These are phyloP conservation scores for Drosophila jambulina DNA, from an alignment of 1,140 invertebrate species.

Conservation along the genomic window DNA sequence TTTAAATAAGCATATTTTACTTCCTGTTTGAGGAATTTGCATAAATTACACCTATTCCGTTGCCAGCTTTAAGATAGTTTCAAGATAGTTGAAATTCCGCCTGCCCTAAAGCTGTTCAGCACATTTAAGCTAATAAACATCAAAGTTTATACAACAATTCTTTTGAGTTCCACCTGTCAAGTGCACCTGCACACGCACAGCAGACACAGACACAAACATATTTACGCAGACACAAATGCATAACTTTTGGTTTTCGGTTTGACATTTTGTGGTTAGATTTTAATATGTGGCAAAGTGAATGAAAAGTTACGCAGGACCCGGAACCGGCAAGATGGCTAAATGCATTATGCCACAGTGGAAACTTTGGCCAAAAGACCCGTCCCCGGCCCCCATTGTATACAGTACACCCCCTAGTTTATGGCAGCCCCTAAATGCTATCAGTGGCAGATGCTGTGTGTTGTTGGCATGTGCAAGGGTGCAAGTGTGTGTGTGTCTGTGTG, in stretches of 20 bases:
- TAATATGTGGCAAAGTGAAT: constrained; percentile 76
- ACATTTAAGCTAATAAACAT: constrained; percentile 38
- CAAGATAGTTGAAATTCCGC: background rate
- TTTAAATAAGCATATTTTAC: background rate
- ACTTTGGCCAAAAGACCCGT: constrained; percentile 22
- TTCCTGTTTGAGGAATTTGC: constrained; percentile 9
- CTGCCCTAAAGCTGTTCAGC: background rate
- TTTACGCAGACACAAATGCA: constrained; percentile 50
- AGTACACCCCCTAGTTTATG: constrained; percentile 6
- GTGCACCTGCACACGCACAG: constrained; percentile 16
- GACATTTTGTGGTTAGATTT: constrained; percentile 80
- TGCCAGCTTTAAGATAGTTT: constrained; percentile 16
- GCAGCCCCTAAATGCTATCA: constrained; percentile 50
- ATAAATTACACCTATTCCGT: background rate
- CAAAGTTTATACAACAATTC: constrained; percentile 50
- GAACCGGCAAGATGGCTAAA: constrained; percentile 47
- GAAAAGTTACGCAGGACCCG: constrained; percentile 63
- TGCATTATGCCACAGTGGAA: constrained; percentile 66
- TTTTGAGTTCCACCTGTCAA: constrained; percentile 48
- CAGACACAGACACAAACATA: constrained; percentile 3
- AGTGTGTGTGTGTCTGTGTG: background rate
- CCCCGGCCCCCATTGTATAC: background rate
- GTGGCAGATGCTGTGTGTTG: constrained; percentile 52
- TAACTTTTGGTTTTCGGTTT: constrained; percentile 81
- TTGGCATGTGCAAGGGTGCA: constrained; percentile 27